These are phyloP conservation scores for Rousettus madagascariensis DNA, from an alignment of 2,797 vertebrate species.

Conservation along the genomic window DNA sequence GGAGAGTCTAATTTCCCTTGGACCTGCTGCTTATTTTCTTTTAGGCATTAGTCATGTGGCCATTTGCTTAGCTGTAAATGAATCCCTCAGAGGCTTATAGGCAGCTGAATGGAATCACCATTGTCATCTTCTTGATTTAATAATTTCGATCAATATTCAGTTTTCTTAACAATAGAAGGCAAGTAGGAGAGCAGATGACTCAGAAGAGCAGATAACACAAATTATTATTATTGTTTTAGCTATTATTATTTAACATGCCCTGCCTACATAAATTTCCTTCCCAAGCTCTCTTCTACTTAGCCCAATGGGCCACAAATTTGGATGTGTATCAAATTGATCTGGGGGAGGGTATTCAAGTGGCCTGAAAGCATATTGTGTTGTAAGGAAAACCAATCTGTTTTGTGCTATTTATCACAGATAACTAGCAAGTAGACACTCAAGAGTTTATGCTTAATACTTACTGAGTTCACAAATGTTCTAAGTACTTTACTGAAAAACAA, in stretches of 20 bases:
- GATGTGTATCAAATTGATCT: neutral
- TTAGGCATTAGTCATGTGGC: neutral
- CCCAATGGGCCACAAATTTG: neutral
- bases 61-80: constrained; percentile 46
- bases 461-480: neutral
- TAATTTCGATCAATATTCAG: constrained; percentile 45
- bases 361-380: neutral
- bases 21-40: constrained; percentile 47
- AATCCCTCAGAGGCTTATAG: constrained; percentile 68
- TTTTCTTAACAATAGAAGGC: constrained; percentile 7
- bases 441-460: neutral
- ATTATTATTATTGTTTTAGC: neutral
- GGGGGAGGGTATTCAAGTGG: neutral
- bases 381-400: constrained; percentile 41
- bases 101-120: constrained; percentile 69
- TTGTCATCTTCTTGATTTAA: neutral
- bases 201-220: neutral
- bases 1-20: constrained; percentile 27
- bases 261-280: neutral
- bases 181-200: neutral
- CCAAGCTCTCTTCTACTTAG: neutral
- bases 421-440: neutral
- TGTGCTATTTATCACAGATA: constrained; percentile 11
- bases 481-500: neutral
- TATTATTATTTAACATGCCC: neutral